Conservation (phyloP, 2,113 vertebrate species). For the Apaloderma vittatum region DNA sequence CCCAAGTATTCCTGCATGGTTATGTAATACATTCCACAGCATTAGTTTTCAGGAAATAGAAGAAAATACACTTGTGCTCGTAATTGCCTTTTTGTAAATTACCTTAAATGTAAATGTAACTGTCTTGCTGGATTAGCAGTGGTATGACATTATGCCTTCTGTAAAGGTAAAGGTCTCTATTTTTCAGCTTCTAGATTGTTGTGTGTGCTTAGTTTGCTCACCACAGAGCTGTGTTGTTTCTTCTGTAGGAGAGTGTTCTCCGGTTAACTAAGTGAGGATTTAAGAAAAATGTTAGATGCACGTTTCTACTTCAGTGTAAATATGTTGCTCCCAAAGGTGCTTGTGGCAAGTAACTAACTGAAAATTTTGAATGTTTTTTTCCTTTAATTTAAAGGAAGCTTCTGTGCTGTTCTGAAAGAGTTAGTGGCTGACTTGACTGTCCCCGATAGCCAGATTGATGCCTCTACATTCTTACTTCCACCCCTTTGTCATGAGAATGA, state of each 20-base stretch:
- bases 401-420: conserved; percentile 87
- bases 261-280: background rate
- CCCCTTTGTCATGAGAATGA: conserved; percentile 88
- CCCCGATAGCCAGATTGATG: conserved; percentile 82
- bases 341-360: background rate
- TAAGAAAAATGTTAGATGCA: background rate
- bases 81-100: background rate
- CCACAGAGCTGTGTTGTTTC: background rate
- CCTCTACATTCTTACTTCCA: conserved; percentile 86
- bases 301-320: background rate
- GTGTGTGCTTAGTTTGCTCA: background rate
- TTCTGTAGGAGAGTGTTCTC: background rate
- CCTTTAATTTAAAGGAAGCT: conserved; percentile 78
- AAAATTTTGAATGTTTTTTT: background rate
- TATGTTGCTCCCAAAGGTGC: background rate
- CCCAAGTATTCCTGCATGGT: background rate
- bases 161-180: background rate
- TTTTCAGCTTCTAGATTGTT: background rate
- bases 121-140: background rate
- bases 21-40: background rate
- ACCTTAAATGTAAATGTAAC: background rate
- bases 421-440: conserved; percentile 87
- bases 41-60: background rate
- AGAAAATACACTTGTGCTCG: background rate
- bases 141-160: background rate